Evolutionary conservation across 2,888 invertebrate genomes (phyloP).

Genomic region (Sturmia bella): DNA sequence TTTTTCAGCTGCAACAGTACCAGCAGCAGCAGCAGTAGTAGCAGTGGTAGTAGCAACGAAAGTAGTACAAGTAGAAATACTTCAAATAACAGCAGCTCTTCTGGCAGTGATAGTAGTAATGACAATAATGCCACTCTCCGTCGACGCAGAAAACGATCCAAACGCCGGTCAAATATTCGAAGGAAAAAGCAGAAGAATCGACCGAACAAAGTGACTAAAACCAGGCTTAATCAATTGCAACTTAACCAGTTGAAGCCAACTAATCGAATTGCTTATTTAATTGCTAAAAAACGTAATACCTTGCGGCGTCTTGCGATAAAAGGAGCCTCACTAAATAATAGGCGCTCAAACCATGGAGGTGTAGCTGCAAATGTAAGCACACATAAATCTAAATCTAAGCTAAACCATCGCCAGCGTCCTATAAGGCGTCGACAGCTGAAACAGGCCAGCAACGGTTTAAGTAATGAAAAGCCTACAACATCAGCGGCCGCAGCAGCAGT

Average conservation of each 20-base stretch:
- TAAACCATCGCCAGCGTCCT: slow-evolving; percentile 39
- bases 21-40: slow-evolving; percentile 69
- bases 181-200: slow-evolving; percentile 58
- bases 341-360: slow-evolving; percentile 75
- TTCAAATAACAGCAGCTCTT: slow-evolving; percentile 65
- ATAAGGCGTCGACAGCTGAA: slow-evolving; percentile 20
- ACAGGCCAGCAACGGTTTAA: slow-evolving; percentile 39
- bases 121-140: slow-evolving; percentile 49
- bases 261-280: slow-evolving; percentile 88
- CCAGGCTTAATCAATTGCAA: slow-evolving; percentile 77
- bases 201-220: slow-evolving; percentile 75
- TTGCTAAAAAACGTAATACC: slow-evolving; percentile 87
- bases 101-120: slow-evolving; percentile 69
- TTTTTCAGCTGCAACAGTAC: slow-evolving; percentile 78
- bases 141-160: slow-evolving; percentile 50
- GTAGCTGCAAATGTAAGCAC: slow-evolving; percentile 36
- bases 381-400: slow-evolving; percentile 25
- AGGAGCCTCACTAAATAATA: slow-evolving; percentile 79
- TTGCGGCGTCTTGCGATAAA: slow-evolving; percentile 85
- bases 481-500: slow-evolving; percentile 75
- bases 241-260: slow-evolving; percentile 75
- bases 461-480: slow-evolving; percentile 75
- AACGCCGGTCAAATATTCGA: slow-evolving; percentile 58
- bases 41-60: slow-evolving; percentile 60
- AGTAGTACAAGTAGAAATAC: slow-evolving; percentile 70